Evolutionary conservation across 2,797 vertebrate species (phyloP), one percentile per base, ranked within the genome.

Genomic region (Cyprinodon diabolis): DNA sequence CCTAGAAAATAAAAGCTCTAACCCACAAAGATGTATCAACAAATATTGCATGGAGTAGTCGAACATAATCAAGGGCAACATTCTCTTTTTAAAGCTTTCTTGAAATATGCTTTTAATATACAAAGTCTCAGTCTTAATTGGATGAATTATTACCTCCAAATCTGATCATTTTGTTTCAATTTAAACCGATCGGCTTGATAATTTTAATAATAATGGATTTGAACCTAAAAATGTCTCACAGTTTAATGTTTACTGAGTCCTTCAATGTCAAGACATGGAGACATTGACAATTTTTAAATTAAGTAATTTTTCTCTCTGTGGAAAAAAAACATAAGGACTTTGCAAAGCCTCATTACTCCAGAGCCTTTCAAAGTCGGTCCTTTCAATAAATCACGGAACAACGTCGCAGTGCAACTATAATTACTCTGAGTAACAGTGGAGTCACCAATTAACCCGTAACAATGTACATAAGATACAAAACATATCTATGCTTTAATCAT

Each of bases 301-400:
- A 75, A 84, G 87, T 84, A 75, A 62, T 80, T 83, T 90, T 78
- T 68, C 75, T 81, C 75, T 68, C 67, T 69, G 78, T 60, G 76
- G 63, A 72, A 49, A 69, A 30, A 30, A 58, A 68, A 76, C 66
- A 78, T 89, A 79, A 77, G 68, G 13, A 68, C 58, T 71, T 67
- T 68, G 84, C 74, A 54, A 84, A 84, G 83, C 78, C 74, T 89
- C 79, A 83, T 86, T 86, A 86, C 83, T 86, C 75, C 57, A 60
- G 47, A 40, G 72, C 67, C 52, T 76, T 71, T 62, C 67, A 52
- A 63, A 30, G 68, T 81, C 66, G 25, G 8, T 58, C 76, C 66
- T 66, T 55, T 66, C 76, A 55, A 23, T 84, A 76, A 84, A 78
- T 85, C 78, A 74, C 2, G 2, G 62, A 6, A 70, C 56, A 43